Base-by-base conservation (phyloP, 1,140 invertebrate genomes). In the Bemisia tabaci region DNA sequence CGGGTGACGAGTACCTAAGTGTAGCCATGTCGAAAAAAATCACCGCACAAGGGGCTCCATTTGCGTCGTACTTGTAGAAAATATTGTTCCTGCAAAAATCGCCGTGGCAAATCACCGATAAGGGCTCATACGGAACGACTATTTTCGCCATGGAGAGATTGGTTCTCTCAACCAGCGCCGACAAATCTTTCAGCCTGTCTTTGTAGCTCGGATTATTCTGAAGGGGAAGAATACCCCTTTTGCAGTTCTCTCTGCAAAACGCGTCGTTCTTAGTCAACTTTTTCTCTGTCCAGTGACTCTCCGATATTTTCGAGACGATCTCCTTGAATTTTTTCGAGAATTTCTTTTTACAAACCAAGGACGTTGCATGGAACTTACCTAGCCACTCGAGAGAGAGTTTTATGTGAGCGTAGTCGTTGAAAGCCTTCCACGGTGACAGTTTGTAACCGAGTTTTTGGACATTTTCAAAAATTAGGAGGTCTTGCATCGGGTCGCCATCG, bases 71-170 rank as follows among this genome's bases (percentile, higher is more conserved):
- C 67, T 74, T 76, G 71, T 79, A 82, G 61, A 82, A 70, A n/a
- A 82, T 75, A 67, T 82, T 82, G 65, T 82, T 82, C 64, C 74
- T 79, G 78, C 79, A 81, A 70, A 77, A 79, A 71, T 82, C 81
- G 26, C 80, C 81, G 68, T 82, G 81, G 24, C 74, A 77, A 17
- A 80, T 64, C 5, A 79, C 77, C 1, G 75, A 71, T 67, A 76
- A 77, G 2, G 77, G 77, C 48, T 77, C 76, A 21, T 63, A 25
- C 0, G 65, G 62, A 2, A 70, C 17, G 1, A 65, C 22, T 12
- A 65, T 5, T 48, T 58, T 65, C 12, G 22, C 22, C 48, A 67
- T 39, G 23, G 22, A 39, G 1, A 12, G 22, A 22, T 65, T 65
- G 2, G 27, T 22, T 39, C 48, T 33, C 22, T 65, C 9, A n/a